Evolutionary conservation across 2,888 invertebrate genomes (phyloP).

Genomic region (Dynastes hyllus): DNA sequence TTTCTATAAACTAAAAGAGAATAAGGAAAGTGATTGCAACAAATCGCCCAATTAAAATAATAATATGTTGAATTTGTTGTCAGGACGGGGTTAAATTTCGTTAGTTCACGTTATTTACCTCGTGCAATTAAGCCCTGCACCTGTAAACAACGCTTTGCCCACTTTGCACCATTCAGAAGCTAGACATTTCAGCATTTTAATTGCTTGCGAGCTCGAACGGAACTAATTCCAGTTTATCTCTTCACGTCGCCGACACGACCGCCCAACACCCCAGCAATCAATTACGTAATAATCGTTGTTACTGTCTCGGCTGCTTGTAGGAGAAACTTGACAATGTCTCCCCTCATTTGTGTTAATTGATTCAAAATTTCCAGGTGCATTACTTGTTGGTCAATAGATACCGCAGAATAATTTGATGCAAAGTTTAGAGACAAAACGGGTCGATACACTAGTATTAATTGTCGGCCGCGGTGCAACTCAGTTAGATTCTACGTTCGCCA

Average conservation of each 20-base stretch:
- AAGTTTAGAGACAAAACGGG: not conserved
- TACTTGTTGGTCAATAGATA: not conserved
- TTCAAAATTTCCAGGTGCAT: slow-evolving; percentile 15
- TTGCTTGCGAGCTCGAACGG: slow-evolving; percentile 1
- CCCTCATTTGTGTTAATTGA: not conserved
- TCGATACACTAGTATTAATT: slow-evolving; percentile 31
- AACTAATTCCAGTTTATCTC: slow-evolving; percentile 25
- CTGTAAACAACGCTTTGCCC: slow-evolving; percentile 13
- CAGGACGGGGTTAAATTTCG: not conserved
- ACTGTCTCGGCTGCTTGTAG: not conserved
- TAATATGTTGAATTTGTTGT: too few relatives aligned
- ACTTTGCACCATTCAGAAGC: slow-evolving; percentile 3
- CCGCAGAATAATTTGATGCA: slow-evolving; percentile 3
- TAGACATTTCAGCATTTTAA: slow-evolving; percentile 24
- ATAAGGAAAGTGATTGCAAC: too few relatives aligned
- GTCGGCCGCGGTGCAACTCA: slow-evolving; percentile 6
- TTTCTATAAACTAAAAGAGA: too few relatives aligned
- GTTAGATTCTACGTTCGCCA: not conserved
- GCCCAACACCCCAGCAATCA: slow-evolving; percentile 7
- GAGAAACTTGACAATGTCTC: slow-evolving; percentile 12
- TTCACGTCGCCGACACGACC: not conserved
- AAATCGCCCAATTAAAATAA: too few relatives aligned
- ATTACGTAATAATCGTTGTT: slow-evolving; percentile 4
- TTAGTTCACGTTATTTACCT: not conserved
- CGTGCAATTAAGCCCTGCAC: slow-evolving; percentile 2